Evolutionary conservation across 2,797 vertebrate genomes (phyloP).

Genomic region (Diceros bicornis): DNA sequence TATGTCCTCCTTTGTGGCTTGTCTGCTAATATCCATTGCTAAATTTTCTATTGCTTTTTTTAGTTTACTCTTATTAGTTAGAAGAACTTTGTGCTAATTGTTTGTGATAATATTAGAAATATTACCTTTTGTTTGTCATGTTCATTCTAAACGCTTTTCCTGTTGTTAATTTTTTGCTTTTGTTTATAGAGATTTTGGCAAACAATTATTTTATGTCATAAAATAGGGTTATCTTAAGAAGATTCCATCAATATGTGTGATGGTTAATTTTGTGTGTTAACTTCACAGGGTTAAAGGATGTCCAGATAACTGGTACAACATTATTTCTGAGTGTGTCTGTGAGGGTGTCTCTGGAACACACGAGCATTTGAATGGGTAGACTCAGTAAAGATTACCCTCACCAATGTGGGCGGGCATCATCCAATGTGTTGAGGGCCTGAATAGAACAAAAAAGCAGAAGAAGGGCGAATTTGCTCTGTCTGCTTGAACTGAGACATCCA

Average conservation of each 20-base stretch:
- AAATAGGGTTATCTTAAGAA: background rate
- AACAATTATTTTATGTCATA: conserved; percentile 21
- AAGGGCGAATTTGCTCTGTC: background rate
- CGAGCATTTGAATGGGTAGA: background rate
- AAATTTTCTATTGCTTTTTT: conserved; percentile 21
- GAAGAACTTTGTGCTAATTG: background rate
- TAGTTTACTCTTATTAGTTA: conserved; percentile 41
- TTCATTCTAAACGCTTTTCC: conserved; percentile 3
- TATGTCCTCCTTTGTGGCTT: background rate
- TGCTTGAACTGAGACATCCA: background rate
- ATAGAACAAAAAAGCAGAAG: background rate
- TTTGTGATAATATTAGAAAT: background rate
- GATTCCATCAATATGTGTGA: background rate
- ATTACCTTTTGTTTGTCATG: background rate
- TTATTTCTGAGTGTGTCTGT: background rate
- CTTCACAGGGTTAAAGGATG: background rate
- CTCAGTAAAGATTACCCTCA: background rate
- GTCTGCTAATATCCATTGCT: background rate
- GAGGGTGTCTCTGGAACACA: background rate
- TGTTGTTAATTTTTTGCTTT: conserved; percentile 29
- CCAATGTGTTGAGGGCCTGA: background rate
- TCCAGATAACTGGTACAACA: background rate
- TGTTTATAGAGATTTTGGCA: conserved; percentile 36
- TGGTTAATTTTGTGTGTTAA: background rate
- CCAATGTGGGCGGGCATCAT: background rate